Percentiles rank a stretch among this genome's conserved stretches.
Evolutionary conservation across 1,140 invertebrate species (phyloP).

Genomic region (Hyphantria cunea): DNA sequence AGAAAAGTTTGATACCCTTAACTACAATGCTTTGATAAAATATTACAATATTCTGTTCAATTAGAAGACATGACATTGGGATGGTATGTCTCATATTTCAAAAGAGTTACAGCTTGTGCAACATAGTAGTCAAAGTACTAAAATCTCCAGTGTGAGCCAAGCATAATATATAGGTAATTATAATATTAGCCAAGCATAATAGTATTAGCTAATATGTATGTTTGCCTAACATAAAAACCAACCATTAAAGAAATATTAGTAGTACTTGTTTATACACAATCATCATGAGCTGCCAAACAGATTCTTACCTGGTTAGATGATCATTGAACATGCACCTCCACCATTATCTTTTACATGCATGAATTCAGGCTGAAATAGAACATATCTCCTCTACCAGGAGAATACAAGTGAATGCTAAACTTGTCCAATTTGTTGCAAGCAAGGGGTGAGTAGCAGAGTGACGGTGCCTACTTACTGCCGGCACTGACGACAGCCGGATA

Average conservation of each 20-base stretch:
- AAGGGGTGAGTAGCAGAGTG: constrained; percentile 45
- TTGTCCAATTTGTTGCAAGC: constrained; percentile 51
- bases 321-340: constrained; percentile 66
- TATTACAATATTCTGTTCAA: too few relatives aligned
- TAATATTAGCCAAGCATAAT: too few relatives aligned
- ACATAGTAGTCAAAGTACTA: too few relatives aligned
- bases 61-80: too few relatives aligned
- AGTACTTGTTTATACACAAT: constrained; percentile 41
- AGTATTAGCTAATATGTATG: constrained; percentile 3
- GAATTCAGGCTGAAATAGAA: constrained; percentile 50
- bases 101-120: too few relatives aligned
- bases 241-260: constrained; percentile 27
- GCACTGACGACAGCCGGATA: constrained; percentile 78
- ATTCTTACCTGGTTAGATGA: constrained; percentile 65
- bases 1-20: too few relatives aligned
- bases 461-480: constrained; percentile 78
- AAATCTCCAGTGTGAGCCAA: too few relatives aligned
- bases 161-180: too few relatives aligned
- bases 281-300: constrained; percentile 36
- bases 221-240: constrained; percentile 30
- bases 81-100: too few relatives aligned
- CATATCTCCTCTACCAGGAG: constrained; percentile 23
- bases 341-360: constrained; percentile 62
- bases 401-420: constrained; percentile 22
- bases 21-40: too few relatives aligned